These are phyloP conservation scores for Indri indri DNA, from an alignment of 2,113 vertebrate genomes.

Conservation along the genomic window DNA sequence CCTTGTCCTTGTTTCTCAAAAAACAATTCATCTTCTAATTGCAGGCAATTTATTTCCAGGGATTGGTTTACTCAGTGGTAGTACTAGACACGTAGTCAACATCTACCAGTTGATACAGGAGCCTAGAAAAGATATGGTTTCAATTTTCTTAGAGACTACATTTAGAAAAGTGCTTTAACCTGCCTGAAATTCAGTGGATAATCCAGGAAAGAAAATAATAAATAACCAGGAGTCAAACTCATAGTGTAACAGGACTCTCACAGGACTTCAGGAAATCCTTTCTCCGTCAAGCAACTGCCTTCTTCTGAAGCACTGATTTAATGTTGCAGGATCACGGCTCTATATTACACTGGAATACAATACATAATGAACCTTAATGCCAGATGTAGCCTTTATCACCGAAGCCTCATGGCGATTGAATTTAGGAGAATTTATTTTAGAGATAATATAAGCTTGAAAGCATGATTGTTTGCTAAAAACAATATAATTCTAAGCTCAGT, in stretches of 20 bases:
- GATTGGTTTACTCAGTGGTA: neutral
- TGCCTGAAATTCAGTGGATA: neutral
- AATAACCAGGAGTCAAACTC: neutral
- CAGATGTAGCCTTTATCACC: constrained; percentile 28
- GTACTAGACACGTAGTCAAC: neutral
- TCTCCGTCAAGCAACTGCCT: neutral
- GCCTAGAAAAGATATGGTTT: neutral
- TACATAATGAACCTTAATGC: neutral
- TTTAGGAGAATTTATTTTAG: constrained; percentile 41
- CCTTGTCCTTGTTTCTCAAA: neutral
- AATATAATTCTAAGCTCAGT: constrained; percentile 32
- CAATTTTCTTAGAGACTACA: neutral
- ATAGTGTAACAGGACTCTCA: neutral
- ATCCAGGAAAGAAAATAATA: constrained; percentile 1
- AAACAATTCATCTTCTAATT: neutral
- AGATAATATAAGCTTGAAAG: constrained; percentile 30
- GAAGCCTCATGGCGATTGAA: constrained; percentile 1
- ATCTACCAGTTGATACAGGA: neutral
- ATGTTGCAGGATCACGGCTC: neutral
- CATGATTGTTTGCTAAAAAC: constrained; percentile 36
- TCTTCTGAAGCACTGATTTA: neutral
- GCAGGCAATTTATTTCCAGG: neutral
- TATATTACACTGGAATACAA: neutral
- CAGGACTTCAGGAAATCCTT: neutral
- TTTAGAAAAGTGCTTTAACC: neutral